Evolutionary conservation across 2,113 vertebrate genomes (phyloP).

Genomic region (Phylloscopus trochilus): DNA sequence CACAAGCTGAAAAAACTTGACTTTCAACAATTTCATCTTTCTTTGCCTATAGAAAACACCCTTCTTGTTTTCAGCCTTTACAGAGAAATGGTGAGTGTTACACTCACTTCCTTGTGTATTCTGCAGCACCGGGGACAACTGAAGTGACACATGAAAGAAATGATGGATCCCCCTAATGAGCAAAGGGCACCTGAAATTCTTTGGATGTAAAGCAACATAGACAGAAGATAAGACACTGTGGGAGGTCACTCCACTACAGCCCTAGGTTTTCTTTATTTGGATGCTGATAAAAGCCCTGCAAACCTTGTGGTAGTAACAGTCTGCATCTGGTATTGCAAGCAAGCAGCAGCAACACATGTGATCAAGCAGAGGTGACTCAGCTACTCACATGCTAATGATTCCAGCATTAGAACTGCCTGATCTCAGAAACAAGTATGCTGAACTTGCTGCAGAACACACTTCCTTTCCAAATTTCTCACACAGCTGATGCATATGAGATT

Average conservation of each 20-base stretch:
- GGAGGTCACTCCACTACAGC: not conserved
- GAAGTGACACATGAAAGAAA: not conserved
- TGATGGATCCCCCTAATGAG: fast-evolving
- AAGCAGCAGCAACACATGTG: not conserved
- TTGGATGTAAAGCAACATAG: not conserved
- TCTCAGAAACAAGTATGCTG: not conserved
- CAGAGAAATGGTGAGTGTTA: not conserved
- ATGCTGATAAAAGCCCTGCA: not conserved
- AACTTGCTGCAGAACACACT: not conserved
- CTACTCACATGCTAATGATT: not conserved
- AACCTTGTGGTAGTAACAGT: not conserved
- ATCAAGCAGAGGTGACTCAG: not conserved
- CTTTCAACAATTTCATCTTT: not conserved
- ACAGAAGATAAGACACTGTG: not conserved
- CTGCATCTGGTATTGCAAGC: not conserved
- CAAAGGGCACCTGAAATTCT: not conserved
- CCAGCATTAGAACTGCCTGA: not conserved
- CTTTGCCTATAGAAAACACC: not conserved
- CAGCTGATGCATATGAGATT: not conserved
- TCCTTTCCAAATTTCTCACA: not conserved
- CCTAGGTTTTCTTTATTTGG: not conserved
- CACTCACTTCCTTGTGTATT: not conserved
- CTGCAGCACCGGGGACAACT: not conserved
- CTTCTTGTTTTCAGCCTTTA: not conserved
- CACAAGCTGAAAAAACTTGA: not conserved